Conservation (phyloP, 2,888 invertebrate genomes). For the Pristionchus exspectatus region DNA sequence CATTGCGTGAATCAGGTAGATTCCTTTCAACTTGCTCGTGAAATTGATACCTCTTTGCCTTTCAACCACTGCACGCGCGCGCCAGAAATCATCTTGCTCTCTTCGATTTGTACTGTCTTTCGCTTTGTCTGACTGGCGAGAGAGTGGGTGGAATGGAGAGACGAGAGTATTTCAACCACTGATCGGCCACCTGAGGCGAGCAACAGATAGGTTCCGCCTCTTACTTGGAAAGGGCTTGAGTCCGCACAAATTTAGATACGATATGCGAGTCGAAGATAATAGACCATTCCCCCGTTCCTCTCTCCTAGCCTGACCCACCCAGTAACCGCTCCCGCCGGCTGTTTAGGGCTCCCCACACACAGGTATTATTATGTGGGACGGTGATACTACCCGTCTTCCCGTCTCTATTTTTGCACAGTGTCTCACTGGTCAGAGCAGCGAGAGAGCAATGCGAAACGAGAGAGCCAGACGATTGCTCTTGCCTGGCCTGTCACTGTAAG, state of each 20-base stretch:
- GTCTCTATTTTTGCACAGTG: too few relatives aligned
- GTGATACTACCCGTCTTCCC: not conserved
- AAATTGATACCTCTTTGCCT: constrained; percentile 2
- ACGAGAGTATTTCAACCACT: not conserved
- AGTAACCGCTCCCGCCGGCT: not conserved
- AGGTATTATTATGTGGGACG: constrained; percentile 2
- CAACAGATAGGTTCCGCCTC: not conserved
- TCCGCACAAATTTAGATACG: too few relatives aligned
- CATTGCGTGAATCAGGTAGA: constrained; percentile 3
- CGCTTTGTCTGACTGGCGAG: not conserved
- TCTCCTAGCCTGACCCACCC: not conserved
- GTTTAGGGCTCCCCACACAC: not conserved
- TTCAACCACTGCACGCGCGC: not conserved
- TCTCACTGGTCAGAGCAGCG: too few relatives aligned
- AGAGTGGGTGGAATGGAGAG: too few relatives aligned
- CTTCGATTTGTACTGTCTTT: not conserved
- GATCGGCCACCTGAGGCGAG: constrained; percentile 19
- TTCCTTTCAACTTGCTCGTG: constrained; percentile 20
- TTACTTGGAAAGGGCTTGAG: not conserved
- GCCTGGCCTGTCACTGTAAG: constrained; percentile 27
- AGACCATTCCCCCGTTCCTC: not conserved
- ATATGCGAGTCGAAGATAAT: not conserved
- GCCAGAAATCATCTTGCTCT: not conserved
- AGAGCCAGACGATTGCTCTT: too few relatives aligned
- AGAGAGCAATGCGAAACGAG: too few relatives aligned